Evolutionary conservation across 2,888 invertebrate genomes (phyloP).

Genomic region (Stegophylla sp.): DNA sequence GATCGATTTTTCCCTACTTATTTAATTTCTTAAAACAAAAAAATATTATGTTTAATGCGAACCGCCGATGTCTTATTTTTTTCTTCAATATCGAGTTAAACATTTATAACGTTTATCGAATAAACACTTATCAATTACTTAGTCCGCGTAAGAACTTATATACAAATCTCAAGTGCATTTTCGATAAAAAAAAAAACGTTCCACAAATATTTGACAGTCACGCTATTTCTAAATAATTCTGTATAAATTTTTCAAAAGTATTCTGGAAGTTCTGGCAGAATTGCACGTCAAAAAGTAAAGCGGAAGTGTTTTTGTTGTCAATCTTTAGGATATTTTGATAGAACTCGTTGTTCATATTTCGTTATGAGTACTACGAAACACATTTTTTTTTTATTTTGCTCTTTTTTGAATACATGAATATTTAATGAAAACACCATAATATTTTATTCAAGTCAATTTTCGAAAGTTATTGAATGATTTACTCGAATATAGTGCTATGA

Average conservation of each 20-base stretch:
- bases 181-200: no score
- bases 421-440: constrained; percentile 1
- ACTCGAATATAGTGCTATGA: neutral
- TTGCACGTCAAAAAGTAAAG: neutral
- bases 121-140: no score
- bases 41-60: no score
- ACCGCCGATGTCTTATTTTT: no score
- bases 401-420: neutral
- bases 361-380: neutral
- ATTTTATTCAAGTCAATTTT: neutral
- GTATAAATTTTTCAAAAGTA: neutral
- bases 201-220: no score
- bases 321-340: neutral
- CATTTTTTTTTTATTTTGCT: neutral
- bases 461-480: neutral
- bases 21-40: no score
- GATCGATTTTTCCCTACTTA: no score
- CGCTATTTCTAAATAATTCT: neutral
- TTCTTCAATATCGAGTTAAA: no score
- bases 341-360: neutral
- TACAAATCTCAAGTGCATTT: no score
- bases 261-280: neutral
- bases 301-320: neutral
- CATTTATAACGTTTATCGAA: no score
- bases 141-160: no score